These are phyloP conservation scores for Luffia ferchaultella DNA, from an alignment of 2,888 invertebrate species.

Conservation along the genomic window DNA sequence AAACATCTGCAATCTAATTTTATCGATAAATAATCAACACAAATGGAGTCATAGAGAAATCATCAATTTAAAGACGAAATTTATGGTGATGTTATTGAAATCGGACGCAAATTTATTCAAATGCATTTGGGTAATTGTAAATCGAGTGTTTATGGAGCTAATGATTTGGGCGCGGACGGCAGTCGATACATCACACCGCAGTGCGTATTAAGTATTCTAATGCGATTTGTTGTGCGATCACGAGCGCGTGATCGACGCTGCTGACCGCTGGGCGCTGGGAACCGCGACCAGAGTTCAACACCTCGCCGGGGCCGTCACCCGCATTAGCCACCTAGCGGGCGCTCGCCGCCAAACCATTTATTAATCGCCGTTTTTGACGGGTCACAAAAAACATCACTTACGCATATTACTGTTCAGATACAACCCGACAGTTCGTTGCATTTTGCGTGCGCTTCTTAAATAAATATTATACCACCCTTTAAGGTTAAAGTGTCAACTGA, in stretches of 20 bases:
- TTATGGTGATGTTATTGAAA: constrained; percentile 43
- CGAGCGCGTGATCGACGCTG: constrained; percentile 51
- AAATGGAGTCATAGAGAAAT: not conserved
- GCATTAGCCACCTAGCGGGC: not conserved
- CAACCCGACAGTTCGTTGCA: not conserved
- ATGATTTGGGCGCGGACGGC: constrained; percentile 41
- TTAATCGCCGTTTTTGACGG: not conserved
- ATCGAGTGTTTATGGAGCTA: constrained; percentile 43
- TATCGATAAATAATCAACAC: not conserved
- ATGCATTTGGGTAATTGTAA: constrained; percentile 51
- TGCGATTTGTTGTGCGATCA: constrained; percentile 62
- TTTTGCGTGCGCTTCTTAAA: no score
- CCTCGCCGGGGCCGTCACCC: not conserved
- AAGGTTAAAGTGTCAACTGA: no score
- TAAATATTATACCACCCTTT: no score
- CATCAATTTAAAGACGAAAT: constrained; percentile 44
- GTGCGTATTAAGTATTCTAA: constrained; percentile 27
- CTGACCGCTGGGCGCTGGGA: constrained; percentile 30
- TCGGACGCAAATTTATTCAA: constrained; percentile 58
- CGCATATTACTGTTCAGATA: not conserved
- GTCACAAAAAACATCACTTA: not conserved
- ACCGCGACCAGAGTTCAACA: not conserved
- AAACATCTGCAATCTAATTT: not conserved
- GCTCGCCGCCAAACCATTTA: not conserved
- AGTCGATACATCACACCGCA: constrained; percentile 45